Conservation (phyloP, 2,888 invertebrate species). For the Eristalis pertinax region DNA sequence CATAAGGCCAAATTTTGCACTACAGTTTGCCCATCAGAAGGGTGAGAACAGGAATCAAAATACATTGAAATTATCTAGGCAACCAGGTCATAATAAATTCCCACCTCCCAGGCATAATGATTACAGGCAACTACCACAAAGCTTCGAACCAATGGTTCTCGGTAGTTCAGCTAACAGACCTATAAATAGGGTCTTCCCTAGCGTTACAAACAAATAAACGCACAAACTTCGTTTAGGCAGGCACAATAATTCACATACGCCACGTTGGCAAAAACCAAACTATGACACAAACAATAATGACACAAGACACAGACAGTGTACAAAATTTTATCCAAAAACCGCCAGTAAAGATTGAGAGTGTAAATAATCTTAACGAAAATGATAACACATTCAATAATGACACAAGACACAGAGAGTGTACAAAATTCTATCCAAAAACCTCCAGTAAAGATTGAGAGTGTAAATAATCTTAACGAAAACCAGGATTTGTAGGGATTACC, state of each 20-base stretch:
- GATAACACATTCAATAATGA: too few relatives aligned
- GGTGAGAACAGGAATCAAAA: neutral
- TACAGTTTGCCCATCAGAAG: neutral
- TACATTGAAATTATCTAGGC: neutral
- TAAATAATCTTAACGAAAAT: slow-evolving; percentile 34
- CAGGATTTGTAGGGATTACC: slow-evolving; percentile 19
- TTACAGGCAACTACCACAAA: slow-evolving; percentile 16
- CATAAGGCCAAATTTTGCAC: slow-evolving; percentile 5
- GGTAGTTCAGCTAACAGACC: neutral
- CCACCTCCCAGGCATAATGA: neutral
- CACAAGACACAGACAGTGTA: neutral
- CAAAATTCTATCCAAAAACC: slow-evolving; percentile 15
- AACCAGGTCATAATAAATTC: neutral
- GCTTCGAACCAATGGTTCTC: slow-evolving; percentile 3
- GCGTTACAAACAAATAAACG: neutral
- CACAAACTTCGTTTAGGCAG: slow-evolving; percentile 3
- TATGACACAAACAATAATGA: neutral
- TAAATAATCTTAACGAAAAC: slow-evolving; percentile 32
- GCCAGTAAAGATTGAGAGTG: slow-evolving; percentile 15
- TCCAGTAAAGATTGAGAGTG: slow-evolving; percentile 15
- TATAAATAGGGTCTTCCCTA: neutral
- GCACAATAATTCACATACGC: neutral
- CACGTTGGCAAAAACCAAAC: slow-evolving; percentile 11
- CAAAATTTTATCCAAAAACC: slow-evolving; percentile 13
- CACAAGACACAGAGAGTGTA: neutral